phyloP scores from a whole-genome alignment of 2,797 vertebrate genomes.

The Chromobotia macracanthus region DNA sequence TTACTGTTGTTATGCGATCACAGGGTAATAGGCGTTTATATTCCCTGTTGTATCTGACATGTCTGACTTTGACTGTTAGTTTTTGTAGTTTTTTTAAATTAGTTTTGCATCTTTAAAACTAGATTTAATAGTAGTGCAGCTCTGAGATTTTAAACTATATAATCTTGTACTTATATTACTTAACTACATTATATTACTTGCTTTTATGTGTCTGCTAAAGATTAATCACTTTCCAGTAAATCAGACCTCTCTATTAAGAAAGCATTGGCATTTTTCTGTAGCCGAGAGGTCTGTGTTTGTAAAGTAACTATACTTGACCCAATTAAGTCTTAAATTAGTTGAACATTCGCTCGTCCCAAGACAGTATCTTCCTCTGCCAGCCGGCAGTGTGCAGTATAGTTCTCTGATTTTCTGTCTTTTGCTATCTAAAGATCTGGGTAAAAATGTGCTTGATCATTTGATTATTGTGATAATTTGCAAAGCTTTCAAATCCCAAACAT shows the following conservation, averaged over 20 bases:
- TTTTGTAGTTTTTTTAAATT: not conserved
- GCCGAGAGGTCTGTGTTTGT: conserved; percentile 8
- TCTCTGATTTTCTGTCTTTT: not conserved
- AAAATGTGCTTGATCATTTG: no score
- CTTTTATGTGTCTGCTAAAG: not conserved
- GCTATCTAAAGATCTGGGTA: not conserved
- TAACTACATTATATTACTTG: not conserved
- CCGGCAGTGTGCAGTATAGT: not conserved
- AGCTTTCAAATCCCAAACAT: not conserved
- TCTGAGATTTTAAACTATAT: not conserved
- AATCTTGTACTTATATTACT: no score
- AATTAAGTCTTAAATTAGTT: conserved; percentile 40
- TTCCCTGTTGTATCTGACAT: not conserved
- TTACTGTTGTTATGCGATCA: conserved; percentile 1
- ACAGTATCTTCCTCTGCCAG: conserved; percentile 10
- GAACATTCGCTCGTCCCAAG: conserved; percentile 24
- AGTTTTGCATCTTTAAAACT: not conserved
- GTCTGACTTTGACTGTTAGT: not conserved
- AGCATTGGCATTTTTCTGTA: not conserved
- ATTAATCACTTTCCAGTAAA: conserved; percentile 11
- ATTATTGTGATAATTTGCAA: not conserved
- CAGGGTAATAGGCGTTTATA: not conserved
- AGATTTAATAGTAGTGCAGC: not conserved
- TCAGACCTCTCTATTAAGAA: conserved; percentile 10
- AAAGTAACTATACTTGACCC: conserved; percentile 44